Evolutionary conservation across 2,113 vertebrate genomes (phyloP).

Genomic region (Oncorhynchus tshawytscha): DNA sequence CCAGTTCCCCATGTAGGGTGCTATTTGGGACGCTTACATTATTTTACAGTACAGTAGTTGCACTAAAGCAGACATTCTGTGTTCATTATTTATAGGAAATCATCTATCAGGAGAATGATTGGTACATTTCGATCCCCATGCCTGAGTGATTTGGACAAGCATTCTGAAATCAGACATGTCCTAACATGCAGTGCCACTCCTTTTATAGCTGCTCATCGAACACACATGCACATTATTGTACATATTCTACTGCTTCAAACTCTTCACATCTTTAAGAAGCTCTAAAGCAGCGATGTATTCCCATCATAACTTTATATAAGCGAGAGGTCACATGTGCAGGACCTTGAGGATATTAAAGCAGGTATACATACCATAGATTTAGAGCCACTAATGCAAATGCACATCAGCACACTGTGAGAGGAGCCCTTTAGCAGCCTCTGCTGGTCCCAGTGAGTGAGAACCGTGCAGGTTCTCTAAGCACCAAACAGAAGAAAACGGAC

Average conservation of each 20-base stretch:
- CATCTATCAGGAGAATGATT: background rate
- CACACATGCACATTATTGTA: background rate
- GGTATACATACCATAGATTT: no score
- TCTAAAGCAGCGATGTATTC: background rate
- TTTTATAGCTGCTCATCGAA: conserved; percentile 18
- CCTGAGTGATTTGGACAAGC: conserved; percentile 32
- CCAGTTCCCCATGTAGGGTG: no score
- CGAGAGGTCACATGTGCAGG: background rate
- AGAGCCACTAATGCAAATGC: no score
- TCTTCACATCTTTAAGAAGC: background rate
- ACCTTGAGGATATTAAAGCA: background rate
- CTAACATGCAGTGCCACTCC: conserved; percentile 9
- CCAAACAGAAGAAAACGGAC: no score
- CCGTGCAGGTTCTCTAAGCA: background rate
- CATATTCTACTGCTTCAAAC: background rate
- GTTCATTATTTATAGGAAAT: background rate
- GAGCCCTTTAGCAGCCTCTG: conserved; percentile 1
- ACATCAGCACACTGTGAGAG: background rate
- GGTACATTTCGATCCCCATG: conserved; percentile 28
- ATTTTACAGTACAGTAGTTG: no score
- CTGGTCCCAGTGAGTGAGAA: background rate
- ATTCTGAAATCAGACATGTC: conserved; percentile 9
- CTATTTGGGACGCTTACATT: no score
- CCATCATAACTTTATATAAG: background rate
- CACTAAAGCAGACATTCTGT: background rate